These are phyloP conservation scores for Platyrinchus mystaceus DNA, from an alignment of 2,797 vertebrate species.

Conservation along the genomic window DNA sequence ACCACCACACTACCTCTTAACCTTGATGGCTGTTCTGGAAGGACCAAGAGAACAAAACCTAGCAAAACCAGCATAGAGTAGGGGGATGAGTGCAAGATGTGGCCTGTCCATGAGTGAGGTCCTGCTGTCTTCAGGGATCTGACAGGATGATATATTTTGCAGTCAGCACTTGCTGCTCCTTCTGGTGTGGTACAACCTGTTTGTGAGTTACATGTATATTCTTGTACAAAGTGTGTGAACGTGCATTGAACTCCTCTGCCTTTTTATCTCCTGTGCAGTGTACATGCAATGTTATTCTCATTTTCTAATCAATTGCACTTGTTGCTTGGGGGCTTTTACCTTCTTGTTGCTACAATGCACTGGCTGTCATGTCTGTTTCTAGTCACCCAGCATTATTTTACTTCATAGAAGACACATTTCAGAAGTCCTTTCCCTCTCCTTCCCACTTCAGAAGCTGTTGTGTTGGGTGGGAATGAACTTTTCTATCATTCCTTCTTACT, in stretches of 20 bases:
- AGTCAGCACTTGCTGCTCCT: slow-evolving; percentile 20
- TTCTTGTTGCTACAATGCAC: background rate
- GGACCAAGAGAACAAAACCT: background rate
- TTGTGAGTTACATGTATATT: slow-evolving; percentile 34
- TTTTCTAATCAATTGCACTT: slow-evolving; percentile 46
- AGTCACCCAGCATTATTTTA: background rate
- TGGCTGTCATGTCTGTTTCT: background rate
- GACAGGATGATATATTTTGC: background rate
- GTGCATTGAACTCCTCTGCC: slow-evolving; percentile 28
- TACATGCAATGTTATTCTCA: background rate
- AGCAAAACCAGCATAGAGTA: background rate
- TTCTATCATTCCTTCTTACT: background rate
- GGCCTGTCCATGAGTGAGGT: background rate
- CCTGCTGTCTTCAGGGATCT: background rate
- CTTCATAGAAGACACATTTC: background rate
- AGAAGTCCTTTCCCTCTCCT: background rate
- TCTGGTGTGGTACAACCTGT: slow-evolving; percentile 12
- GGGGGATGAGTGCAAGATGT: background rate
- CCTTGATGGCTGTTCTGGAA: background rate
- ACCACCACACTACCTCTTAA: background rate
- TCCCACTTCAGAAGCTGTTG: background rate
- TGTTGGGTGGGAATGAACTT: background rate
- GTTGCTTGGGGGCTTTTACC: background rate
- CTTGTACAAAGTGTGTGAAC: slow-evolving; percentile 48
- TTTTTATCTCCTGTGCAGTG: slow-evolving; percentile 23